phyloP scores from a whole-genome alignment of 2,888 invertebrate species.

The Leucophora obtusa region DNA sequence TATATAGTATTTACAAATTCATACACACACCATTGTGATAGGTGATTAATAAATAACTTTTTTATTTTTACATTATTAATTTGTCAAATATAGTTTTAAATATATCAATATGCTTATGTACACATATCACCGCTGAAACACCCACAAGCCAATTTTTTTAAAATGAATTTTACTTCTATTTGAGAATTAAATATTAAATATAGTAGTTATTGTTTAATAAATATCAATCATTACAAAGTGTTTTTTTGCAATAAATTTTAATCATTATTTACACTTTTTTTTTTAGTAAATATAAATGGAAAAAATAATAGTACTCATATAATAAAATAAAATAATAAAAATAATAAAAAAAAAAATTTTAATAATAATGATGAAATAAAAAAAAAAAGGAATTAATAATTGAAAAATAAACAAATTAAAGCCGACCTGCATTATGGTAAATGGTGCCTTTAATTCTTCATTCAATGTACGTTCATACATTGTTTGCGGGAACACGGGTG shows the following conservation, averaged over 20 bases:
- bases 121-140: neutral
- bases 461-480: constrained; percentile 86
- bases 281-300: constrained; percentile 8
- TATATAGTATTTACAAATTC: neutral
- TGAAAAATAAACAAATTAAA: constrained; percentile 20
- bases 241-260: constrained; percentile 1
- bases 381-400: constrained; percentile 4
- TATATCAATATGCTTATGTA: neutral
- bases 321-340: constrained; percentile 13
- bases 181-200: neutral
- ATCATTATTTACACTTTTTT: constrained; percentile 19
- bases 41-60: constrained; percentile 12
- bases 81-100: neutral
- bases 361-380: neutral
- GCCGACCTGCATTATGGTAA: constrained; percentile 85
- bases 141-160: neutral
- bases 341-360: constrained; percentile 7
- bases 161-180: neutral
- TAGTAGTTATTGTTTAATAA: neutral
- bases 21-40: constrained; percentile 13
- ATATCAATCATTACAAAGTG: neutral
- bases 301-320: no score
- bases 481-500: constrained; percentile 87
- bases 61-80: neutral
- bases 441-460: constrained; percentile 86